A percentile compares a stretch with the other conserved stretches of the same genome.
These are phyloP conservation scores for Dicycla oo DNA, from an alignment of 2,888 invertebrate genomes.

Conservation along the genomic window DNA sequence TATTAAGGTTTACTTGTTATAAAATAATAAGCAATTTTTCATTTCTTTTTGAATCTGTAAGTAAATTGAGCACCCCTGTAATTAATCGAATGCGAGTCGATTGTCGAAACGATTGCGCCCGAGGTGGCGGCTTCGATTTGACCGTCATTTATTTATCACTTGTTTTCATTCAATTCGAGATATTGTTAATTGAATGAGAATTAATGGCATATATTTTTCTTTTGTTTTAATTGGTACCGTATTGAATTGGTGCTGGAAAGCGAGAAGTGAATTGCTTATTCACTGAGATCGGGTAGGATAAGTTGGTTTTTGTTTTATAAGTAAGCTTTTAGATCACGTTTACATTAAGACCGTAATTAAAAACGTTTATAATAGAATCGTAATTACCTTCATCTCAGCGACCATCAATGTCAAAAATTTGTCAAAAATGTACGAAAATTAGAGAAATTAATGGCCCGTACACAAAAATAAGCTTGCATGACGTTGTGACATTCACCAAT, in stretches of 20 bases:
- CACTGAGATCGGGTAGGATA: not conserved
- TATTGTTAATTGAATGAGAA: constrained; percentile 49
- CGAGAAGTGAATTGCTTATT: constrained; percentile 25
- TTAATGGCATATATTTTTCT: constrained; percentile 33
- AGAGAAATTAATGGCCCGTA: too few relatives aligned
- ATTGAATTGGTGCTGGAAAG: constrained; percentile 18
- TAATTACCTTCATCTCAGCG: not conserved
- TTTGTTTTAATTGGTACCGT: constrained; percentile 36
- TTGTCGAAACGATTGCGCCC: constrained; percentile 35
- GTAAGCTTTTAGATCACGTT: not conserved
- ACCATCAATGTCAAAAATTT: not conserved
- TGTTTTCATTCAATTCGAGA: constrained; percentile 46
- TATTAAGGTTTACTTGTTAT: too few relatives aligned
- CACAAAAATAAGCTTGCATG: too few relatives aligned
- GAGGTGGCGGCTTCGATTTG: constrained; percentile 35
- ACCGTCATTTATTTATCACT: constrained; percentile 46
- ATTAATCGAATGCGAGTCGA: constrained; percentile 36
- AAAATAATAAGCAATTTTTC: too few relatives aligned
- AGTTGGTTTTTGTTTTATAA: constrained; percentile 4
- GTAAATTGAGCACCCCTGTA: constrained; percentile 23
- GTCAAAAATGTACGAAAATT: too few relatives aligned
- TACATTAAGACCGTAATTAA: not conserved
- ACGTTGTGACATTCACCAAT: too few relatives aligned
- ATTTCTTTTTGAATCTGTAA: not conserved
- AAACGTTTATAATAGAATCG: not conserved